Conservation (phyloP, 1,140 invertebrate genomes). For the Arion vulgaris region DNA sequence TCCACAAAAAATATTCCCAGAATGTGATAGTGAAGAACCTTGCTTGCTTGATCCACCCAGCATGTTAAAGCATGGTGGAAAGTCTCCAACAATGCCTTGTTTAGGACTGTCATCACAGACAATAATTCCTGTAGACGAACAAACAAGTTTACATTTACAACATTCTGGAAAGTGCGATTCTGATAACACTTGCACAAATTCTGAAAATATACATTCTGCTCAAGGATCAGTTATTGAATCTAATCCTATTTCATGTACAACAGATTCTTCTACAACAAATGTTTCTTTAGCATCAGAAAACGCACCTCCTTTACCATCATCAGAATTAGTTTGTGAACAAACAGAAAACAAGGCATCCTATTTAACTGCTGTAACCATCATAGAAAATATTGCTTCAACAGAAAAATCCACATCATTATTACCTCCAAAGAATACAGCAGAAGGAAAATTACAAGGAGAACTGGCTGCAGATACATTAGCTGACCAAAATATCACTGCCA, state of each 20-base stretch:
- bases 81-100: neutral
- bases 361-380: neutral
- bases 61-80: neutral
- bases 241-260: neutral
- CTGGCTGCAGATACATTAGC: neutral
- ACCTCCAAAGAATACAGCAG: too few relatives aligned
- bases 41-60: neutral
- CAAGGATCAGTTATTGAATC: neutral
- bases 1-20: neutral
- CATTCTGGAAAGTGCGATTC: neutral
- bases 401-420: neutral
- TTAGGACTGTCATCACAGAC: neutral
- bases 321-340: neutral
- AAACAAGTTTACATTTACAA: neutral
- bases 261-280: neutral
- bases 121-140: neutral
- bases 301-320: neutral
- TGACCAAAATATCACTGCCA: neutral
- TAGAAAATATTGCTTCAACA: neutral
- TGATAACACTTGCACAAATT: neutral
- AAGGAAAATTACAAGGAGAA: too few relatives aligned
- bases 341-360: neutral
- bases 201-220: neutral
- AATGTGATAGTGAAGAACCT: neutral
- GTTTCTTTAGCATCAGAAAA: neutral